A percentile compares a stretch with the other conserved stretches of the same genome.
These are phyloP conservation scores for Brenthis hecate DNA, from an alignment of 2,888 invertebrate genomes.

Conservation along the genomic window DNA sequence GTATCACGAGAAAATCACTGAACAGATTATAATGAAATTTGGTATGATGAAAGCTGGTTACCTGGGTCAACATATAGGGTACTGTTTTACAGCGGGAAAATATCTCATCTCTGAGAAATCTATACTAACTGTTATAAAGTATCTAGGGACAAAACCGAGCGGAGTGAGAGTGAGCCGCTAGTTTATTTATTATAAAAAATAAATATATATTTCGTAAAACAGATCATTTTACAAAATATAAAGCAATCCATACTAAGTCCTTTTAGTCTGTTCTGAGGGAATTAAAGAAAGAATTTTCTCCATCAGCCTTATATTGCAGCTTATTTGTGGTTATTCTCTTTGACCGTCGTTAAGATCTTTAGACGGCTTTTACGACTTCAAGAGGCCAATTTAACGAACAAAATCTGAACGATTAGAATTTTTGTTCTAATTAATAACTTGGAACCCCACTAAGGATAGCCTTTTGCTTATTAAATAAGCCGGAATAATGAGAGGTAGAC, in stretches of 20 bases:
- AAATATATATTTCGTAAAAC: conserved; percentile 18
- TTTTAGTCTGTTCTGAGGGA: conserved; percentile 74
- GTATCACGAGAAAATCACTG: too few species aligned
- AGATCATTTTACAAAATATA: conserved; percentile 64
- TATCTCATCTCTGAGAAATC: too few species aligned
- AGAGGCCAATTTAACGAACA: conserved; percentile 80
- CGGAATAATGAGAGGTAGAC: conserved; percentile 61
- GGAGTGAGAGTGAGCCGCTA: too few species aligned
- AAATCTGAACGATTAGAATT: conserved; percentile 80
- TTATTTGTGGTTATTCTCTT: conserved; percentile 83
- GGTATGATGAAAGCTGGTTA: too few species aligned
- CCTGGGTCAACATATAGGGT: too few species aligned
- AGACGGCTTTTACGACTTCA: conserved; percentile 79
- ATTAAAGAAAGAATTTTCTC: conserved; percentile 80
- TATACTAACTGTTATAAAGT: too few species aligned
- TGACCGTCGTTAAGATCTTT: conserved; percentile 81
- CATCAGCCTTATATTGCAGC: conserved; percentile 75
- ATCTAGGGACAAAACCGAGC: too few species aligned
- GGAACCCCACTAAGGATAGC: conserved; percentile 58
- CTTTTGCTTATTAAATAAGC: conserved; percentile 70
- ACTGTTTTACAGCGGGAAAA: too few species aligned
- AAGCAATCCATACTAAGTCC: conserved; percentile 69
- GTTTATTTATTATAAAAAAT: too few species aligned
- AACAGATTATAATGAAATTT: too few species aligned
- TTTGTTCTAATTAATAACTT: conserved; percentile 80